phyloP scores from a whole-genome alignment of 1,140 invertebrate species.

The Apocrypta bakeri region DNA sequence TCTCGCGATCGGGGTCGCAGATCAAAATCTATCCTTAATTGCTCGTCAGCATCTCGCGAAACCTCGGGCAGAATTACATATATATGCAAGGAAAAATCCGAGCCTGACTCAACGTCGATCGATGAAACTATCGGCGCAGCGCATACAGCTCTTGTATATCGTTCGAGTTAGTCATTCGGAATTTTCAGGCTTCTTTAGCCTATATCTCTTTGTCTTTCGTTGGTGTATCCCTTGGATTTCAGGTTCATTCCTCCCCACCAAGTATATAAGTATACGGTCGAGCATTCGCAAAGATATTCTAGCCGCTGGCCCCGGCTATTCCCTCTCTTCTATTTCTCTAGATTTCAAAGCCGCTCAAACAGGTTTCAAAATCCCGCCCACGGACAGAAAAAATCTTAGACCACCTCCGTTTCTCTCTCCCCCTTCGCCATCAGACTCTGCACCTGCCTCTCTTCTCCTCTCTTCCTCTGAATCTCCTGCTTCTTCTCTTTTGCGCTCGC shows the following conservation, averaged over 20 bases:
- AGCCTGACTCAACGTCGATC: no score
- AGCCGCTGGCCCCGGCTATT: not conserved
- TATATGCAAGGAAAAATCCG: no score
- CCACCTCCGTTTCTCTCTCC: conserved; percentile 40
- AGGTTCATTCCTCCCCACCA: not conserved
- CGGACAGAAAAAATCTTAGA: conserved; percentile 67
- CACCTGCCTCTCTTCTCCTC: conserved; percentile 17
- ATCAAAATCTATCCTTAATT: conserved; percentile 34
- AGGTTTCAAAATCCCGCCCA: conserved; percentile 74
- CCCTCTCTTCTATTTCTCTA: conserved; percentile 8
- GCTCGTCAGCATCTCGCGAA: conserved; percentile 15
- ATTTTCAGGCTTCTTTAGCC: no score
- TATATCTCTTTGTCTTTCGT: not conserved
- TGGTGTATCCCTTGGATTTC: not conserved
- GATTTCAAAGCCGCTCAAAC: conserved; percentile 57
- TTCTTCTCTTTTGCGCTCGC: conserved; percentile 16
- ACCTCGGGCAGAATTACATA: not conserved
- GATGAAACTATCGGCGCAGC: no score
- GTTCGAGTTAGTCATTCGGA: no score
- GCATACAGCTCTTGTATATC: no score
- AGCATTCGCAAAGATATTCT: not conserved
- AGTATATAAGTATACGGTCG: no score
- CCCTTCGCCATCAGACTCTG: not conserved
- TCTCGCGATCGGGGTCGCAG: conserved; percentile 19
- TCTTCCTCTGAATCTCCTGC: conserved; percentile 3